A percentile compares a stretch with the other conserved stretches of the same genome.
phyloP scores from a whole-genome alignment of 2,888 invertebrate genomes.

The Dryobotodes eremita region DNA sequence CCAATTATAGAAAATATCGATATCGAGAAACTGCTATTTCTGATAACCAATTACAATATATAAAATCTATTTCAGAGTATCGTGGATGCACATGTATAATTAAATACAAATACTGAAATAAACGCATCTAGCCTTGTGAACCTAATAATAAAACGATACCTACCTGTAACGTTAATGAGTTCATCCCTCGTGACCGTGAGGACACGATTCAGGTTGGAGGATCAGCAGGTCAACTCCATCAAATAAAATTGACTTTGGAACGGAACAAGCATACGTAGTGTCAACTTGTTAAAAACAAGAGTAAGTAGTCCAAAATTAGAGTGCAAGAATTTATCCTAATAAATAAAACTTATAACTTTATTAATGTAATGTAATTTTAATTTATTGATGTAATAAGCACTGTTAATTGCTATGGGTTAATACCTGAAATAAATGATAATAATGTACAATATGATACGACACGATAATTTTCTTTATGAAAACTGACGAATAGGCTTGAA shows the following conservation, averaged over 20 bases:
- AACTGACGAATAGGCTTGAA: background rate
- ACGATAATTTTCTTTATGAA: background rate
- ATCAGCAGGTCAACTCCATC: too few relatives aligned
- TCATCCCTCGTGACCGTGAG: background rate
- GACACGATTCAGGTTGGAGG: background rate
- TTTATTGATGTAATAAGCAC: too few relatives aligned
- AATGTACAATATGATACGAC: too few relatives aligned
- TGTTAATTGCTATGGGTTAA: too few relatives aligned
- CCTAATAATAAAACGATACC: background rate
- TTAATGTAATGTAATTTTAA: too few relatives aligned
- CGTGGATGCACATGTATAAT: background rate
- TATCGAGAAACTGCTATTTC: conserved; percentile 1
- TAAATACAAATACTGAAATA: background rate
- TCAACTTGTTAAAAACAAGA: background rate
- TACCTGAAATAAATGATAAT: too few relatives aligned
- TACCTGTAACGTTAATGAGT: background rate
- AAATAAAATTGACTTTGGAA: background rate
- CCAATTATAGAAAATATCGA: conserved; percentile 7
- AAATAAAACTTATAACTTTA: background rate
- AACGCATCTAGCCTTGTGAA: background rate
- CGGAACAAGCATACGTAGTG: too few relatives aligned
- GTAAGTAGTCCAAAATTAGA: background rate
- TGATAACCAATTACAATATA: background rate
- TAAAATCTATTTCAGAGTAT: background rate
- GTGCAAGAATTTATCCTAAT: background rate